These are phyloP conservation scores for Plemyria rubiginata DNA, from an alignment of 2,888 invertebrate genomes.

Conservation along the genomic window DNA sequence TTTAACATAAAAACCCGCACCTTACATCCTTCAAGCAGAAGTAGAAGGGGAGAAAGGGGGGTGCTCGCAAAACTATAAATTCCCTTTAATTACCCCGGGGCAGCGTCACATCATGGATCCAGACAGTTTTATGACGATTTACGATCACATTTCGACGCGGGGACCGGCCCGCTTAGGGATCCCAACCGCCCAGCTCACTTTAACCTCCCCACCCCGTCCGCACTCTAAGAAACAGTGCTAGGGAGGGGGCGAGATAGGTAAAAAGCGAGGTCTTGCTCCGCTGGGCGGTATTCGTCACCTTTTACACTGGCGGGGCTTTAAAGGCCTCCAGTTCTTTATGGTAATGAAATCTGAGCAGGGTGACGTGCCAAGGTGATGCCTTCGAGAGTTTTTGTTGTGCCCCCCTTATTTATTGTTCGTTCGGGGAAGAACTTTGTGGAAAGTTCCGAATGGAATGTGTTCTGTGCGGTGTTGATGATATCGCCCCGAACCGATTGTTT, in stretches of 20 bases:
- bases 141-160: constrained; percentile 85
- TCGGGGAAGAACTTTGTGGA: constrained; percentile 72
- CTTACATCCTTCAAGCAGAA: constrained; percentile 44
- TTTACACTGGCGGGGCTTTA: constrained; percentile 83
- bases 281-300: constrained; percentile 79
- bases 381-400: constrained; percentile 83
- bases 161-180: constrained; percentile 73
- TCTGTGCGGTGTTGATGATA: constrained; percentile 71
- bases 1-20: constrained; percentile 44
- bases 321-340: constrained; percentile 85
- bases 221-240: constrained; percentile 24
- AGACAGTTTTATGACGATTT: constrained; percentile 89
- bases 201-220: constrained; percentile 55
- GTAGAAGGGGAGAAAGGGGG: constrained; percentile 46
- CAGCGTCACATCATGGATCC: constrained; percentile 89
- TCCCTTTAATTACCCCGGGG: constrained; percentile 86
- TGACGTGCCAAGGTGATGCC: constrained; percentile 83
- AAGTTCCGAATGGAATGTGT: constrained; percentile 78
- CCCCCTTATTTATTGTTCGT: constrained; percentile 82
- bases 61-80: constrained; percentile 80
- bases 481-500: constrained; percentile 61
- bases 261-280: constrained; percentile 47
- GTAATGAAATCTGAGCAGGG: constrained; percentile 85
- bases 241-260: constrained; percentile 40
- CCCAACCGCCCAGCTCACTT: constrained; percentile 55